These are phyloP conservation scores for Zaprionus kolodkinae DNA, from an alignment of 1,140 invertebrate species.

Conservation along the genomic window DNA sequence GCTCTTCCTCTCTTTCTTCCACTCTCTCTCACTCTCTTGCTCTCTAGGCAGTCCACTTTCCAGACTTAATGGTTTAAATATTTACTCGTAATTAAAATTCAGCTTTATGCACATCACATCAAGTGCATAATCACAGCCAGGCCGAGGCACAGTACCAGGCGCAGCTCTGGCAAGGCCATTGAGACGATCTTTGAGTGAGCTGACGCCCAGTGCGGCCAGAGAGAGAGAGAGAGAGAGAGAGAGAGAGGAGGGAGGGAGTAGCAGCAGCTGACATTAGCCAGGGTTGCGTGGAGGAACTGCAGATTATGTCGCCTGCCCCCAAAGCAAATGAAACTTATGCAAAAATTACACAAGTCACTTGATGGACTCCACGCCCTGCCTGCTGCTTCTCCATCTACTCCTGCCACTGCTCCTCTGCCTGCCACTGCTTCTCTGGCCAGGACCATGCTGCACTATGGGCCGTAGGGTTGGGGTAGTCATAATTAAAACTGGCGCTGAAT, in stretches of 20 bases:
- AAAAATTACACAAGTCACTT: constrained; percentile 81
- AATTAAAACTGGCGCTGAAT: constrained; percentile 81
- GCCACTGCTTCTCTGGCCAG: constrained; percentile 3
- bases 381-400: too few species aligned
- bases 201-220: constrained; percentile 43
- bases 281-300: constrained; percentile 60
- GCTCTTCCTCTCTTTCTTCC: not conserved
- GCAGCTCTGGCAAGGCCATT: constrained; percentile 65
- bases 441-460: constrained; percentile 1
- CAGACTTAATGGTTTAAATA: constrained; percentile 76
- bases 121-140: constrained; percentile 76
- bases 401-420: too few species aligned
- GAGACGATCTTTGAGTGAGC: constrained; percentile 66
- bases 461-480: constrained; percentile 26
- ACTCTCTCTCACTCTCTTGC: not conserved
- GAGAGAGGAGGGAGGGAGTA: not conserved
- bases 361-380: constrained; percentile 41
- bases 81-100: constrained; percentile 82
- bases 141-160: not conserved
- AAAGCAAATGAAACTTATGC: constrained; percentile 82
- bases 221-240: not conserved
- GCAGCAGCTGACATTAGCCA: constrained; percentile 58
- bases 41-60: constrained; percentile 40
- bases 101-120: constrained; percentile 79
- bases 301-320: constrained; percentile 74